Percentiles rank a stretch among this genome's conserved stretches.
Evolutionary conservation across 1,140 invertebrate species (phyloP).

Genomic region (Drosophila ogumai): DNA sequence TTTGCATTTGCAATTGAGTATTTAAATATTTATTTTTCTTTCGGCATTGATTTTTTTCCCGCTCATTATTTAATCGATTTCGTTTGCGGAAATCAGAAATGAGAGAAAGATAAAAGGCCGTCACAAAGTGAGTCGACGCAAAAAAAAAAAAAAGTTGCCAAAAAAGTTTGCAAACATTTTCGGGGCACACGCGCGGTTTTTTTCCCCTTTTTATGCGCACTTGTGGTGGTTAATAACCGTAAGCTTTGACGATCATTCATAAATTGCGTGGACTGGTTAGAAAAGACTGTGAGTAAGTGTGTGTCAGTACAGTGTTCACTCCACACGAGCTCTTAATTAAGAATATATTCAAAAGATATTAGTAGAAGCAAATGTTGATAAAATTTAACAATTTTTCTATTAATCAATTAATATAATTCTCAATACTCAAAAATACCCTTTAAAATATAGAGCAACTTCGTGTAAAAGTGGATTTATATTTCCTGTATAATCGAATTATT

Average conservation of each 20-base stretch:
- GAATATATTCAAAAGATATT: background rate
- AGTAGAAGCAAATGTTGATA: too few species aligned
- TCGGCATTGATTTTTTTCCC: conserved; percentile 43
- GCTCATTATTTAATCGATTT: conserved; percentile 76
- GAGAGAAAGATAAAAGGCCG: conserved; percentile 59
- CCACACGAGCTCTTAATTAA: background rate
- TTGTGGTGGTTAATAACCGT: conserved; percentile 76
- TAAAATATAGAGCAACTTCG: too few species aligned
- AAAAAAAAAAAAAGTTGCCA: conserved; percentile 35
- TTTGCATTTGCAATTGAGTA: conserved; percentile 54
- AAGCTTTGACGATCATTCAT: conserved; percentile 76
- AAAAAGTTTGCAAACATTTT: conserved; percentile 65
- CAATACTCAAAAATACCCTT: background rate
- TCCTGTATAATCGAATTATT: background rate
- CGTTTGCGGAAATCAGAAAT: conserved; percentile 74
- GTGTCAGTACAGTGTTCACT: conserved; percentile 7
- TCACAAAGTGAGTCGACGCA: conserved; percentile 26
- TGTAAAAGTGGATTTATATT: background rate
- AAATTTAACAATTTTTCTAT: too few species aligned
- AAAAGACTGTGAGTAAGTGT: conserved; percentile 16
- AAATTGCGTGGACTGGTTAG: conserved; percentile 72
- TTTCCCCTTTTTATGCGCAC: conserved; percentile 12
- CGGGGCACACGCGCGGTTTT: conserved; percentile 42
- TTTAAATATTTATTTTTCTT: conserved; percentile 69
- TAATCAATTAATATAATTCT: too few species aligned